These are phyloP conservation scores for Dicycla oo DNA, from an alignment of 2,888 invertebrate genomes.

Conservation along the genomic window DNA sequence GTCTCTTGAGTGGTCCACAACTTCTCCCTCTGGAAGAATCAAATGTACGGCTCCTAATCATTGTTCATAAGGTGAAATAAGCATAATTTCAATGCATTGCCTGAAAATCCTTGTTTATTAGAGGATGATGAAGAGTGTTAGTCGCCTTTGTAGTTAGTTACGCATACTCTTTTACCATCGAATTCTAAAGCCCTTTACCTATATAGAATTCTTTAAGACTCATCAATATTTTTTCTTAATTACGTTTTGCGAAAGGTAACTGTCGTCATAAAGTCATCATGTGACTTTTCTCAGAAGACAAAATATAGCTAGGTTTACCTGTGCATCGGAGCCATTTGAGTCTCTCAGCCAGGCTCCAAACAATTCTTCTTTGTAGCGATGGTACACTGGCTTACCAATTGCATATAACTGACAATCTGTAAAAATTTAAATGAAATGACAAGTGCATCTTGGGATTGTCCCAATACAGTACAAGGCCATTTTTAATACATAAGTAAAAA, in stretches of 20 bases:
- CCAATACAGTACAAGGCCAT: too few relatives aligned
- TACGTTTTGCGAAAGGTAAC: neutral
- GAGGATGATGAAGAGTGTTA: neutral
- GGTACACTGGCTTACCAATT: constrained; percentile 98
- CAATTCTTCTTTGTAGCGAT: constrained; percentile 93
- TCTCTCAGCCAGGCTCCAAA: constrained; percentile 97
- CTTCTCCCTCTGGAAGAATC: constrained; percentile 90
- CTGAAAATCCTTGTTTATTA: neutral
- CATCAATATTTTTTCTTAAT: neutral
- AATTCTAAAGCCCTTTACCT: too few relatives aligned
- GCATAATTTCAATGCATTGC: neutral
- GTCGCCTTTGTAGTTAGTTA: neutral
- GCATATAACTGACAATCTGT: constrained; percentile 96
- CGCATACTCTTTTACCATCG: neutral
- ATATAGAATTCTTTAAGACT: neutral
- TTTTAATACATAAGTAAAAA: neutral
- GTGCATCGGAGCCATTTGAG: constrained; percentile 87
- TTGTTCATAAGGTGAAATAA: neutral
- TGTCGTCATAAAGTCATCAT: neutral
- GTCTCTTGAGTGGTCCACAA: constrained; percentile 96
- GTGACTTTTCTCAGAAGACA: too few relatives aligned
- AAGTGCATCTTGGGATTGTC: neutral
- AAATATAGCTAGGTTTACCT: constrained; percentile 69
- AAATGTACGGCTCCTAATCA: neutral
- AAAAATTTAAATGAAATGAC: constrained; percentile 26